Base-by-base conservation (phyloP, 2,797 vertebrate genomes). In the Molothrus aeneus region DNA sequence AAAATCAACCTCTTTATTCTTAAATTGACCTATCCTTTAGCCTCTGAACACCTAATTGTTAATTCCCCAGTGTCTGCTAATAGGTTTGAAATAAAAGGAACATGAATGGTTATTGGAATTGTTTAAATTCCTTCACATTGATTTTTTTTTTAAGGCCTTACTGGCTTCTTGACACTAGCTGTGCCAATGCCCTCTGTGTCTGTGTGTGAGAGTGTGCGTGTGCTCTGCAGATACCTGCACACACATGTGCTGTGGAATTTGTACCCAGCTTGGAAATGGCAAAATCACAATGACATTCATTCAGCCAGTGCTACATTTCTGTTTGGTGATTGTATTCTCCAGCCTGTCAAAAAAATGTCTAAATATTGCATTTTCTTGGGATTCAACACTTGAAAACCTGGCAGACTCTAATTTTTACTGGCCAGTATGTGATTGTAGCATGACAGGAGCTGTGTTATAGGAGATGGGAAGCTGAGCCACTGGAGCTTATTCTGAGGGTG, bases 361-460 rank as follows among this genome's bases (percentile, higher is more conserved):
- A 25, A 61, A 48, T 21, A 17, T 1, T 6, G 5, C 0, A 1
- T 72, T 81, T 85, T 10, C 32, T 48, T 36, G 26, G 5, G 18
- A 45, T 22, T 47, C 59, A 34, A 15, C 13, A 21, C 17, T 50
- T 24, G 3, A 0, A 43, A 29, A 75, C 10, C 7, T 5, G 7
- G 16, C 16, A 70, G 48, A 16, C 6, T 56, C 16, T 13, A 5
- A 11, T 25, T 68, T 75, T 71, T 42, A 26, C 34, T n/a, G n/a
- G 19, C 13, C 24, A 4, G 0, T 15, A 1, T 5, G 2, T 2
- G 34, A 70, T 2, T 9, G 2, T 11, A 61, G 29, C 4, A 0
- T 3, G 36, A 34, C 60, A 20, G 42, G 22, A 54, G 59, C 4
- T 53, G 63, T 45, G 50, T 48, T 24, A 3, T 0, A 2, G 50